phyloP scores from a whole-genome alignment of 2,888 invertebrate genomes.

The Panzeria rudis region DNA sequence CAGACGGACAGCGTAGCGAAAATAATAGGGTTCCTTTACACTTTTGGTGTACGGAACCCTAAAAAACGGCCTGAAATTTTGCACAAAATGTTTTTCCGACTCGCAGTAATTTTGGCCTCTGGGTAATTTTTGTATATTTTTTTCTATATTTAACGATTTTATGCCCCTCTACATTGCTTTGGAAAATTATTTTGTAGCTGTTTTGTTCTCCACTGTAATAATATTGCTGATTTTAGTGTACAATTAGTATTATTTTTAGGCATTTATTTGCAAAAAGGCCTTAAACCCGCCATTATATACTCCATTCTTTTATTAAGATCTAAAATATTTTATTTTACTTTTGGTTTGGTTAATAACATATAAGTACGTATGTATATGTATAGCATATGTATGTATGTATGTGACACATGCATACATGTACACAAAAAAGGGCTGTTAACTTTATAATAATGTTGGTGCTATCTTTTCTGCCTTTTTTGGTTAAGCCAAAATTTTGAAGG shows the following conservation, averaged over 20 bases:
- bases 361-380: neutral
- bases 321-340: slow-evolving; percentile 47
- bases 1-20: too few species aligned
- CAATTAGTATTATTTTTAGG: slow-evolving; percentile 52
- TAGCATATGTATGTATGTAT: neutral
- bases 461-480: neutral
- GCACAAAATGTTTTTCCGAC: too few species aligned
- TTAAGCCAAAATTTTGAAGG: neutral
- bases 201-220: slow-evolving; percentile 28
- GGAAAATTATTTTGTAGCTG: neutral
- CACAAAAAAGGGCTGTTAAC: slow-evolving; percentile 23
- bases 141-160: too few species aligned
- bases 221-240: slow-evolving; percentile 33
- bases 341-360: neutral
- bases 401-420: slow-evolving; percentile 5
- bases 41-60: too few species aligned
- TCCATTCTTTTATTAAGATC: slow-evolving; percentile 50
- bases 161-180: neutral
- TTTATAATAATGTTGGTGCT: slow-evolving; percentile 9
- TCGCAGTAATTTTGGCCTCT: too few species aligned
- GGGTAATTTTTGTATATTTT: too few species aligned
- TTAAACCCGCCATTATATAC: slow-evolving; percentile 56
- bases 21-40: too few species aligned
- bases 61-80: too few species aligned
- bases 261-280: slow-evolving; percentile 61